phyloP scores from a whole-genome alignment of 1,140 invertebrate genomes.

The Melanaphis sacchari region DNA sequence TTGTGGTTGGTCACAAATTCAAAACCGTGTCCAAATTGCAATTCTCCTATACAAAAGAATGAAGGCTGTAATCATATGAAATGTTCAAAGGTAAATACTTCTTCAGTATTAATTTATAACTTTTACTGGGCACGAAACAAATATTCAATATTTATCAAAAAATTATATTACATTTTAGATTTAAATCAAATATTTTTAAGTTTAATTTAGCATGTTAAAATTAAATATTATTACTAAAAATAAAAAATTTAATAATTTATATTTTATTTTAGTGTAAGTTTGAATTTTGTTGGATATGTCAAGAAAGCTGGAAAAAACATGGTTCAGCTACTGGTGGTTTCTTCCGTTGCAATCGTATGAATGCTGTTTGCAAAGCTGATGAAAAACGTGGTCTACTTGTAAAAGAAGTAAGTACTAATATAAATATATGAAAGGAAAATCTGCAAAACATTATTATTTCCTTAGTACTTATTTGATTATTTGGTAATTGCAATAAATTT shows the following conservation, averaged over 20 bases:
- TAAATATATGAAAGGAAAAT: not conserved
- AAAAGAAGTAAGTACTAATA: conserved; percentile 65
- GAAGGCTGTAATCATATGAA: conserved; percentile 84
- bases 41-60: conserved; percentile 79
- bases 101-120: not conserved
- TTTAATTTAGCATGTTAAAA: not conserved
- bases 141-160: not conserved
- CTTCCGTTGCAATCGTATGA: conserved; percentile 76
- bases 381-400: conserved; percentile 70
- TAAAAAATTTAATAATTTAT: not conserved
- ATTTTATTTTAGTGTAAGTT: conserved; percentile 72
- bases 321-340: conserved; percentile 77
- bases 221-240: not conserved
- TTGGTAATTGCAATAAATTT: too few relatives aligned
- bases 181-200: not conserved
- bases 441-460: too few relatives aligned
- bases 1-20: conserved; percentile 78
- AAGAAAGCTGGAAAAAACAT: conserved; percentile 79
- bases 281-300: conserved; percentile 81
- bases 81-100: conserved; percentile 71
- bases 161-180: not conserved
- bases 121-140: not conserved
- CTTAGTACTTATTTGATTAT: too few relatives aligned
- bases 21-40: conserved; percentile 78
- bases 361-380: conserved; percentile 73